A percentile compares a stretch with the other conserved stretches of the same genome.
phyloP scores from a whole-genome alignment of 2,113 vertebrate species.

The Hippocampus mohnikei region DNA sequence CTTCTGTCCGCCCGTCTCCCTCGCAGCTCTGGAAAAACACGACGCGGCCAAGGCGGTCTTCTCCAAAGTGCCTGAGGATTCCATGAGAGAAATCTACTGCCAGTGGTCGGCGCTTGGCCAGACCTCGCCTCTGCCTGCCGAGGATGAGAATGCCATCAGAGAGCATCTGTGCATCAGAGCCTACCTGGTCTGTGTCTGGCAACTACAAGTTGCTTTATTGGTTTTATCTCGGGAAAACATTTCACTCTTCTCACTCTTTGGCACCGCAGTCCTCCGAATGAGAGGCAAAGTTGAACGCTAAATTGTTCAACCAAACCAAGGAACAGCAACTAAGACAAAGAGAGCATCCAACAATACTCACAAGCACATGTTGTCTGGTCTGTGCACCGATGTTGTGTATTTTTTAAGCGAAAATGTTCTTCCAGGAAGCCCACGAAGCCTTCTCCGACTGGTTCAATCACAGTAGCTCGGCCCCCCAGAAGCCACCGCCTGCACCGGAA shows the following conservation, averaged over 20 bases:
- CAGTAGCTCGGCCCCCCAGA: slow-evolving; percentile 87
- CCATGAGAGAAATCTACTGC: slow-evolving; percentile 88
- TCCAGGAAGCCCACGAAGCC: slow-evolving; percentile 92
- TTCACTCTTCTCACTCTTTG: neutral
- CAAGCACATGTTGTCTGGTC: too few species aligned
- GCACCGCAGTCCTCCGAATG: neutral
- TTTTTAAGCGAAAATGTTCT: neutral
- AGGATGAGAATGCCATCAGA: slow-evolving; percentile 91
- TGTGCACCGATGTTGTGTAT: too few species aligned
- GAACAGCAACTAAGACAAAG: too few species aligned
- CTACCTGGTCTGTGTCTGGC: slow-evolving; percentile 81
- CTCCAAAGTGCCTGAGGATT: slow-evolving; percentile 92
- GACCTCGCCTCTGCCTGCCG: slow-evolving; percentile 80
- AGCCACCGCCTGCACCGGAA: slow-evolving; percentile 79
- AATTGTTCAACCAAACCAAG: too few species aligned
- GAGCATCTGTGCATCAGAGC: slow-evolving; percentile 94
- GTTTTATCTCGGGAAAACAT: neutral
- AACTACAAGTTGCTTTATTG: neutral
- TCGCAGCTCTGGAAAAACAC: slow-evolving; percentile 87
- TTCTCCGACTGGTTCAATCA: slow-evolving; percentile 97
- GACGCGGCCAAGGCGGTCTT: slow-evolving; percentile 95
- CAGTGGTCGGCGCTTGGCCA: slow-evolving; percentile 86
- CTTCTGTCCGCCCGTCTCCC: slow-evolving; percentile 1
- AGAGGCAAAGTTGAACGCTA: too few species aligned
- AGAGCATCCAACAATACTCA: too few species aligned